Conservation (phyloP, 2,113 vertebrate genomes). For the Porphyrio hochstetteri region DNA sequence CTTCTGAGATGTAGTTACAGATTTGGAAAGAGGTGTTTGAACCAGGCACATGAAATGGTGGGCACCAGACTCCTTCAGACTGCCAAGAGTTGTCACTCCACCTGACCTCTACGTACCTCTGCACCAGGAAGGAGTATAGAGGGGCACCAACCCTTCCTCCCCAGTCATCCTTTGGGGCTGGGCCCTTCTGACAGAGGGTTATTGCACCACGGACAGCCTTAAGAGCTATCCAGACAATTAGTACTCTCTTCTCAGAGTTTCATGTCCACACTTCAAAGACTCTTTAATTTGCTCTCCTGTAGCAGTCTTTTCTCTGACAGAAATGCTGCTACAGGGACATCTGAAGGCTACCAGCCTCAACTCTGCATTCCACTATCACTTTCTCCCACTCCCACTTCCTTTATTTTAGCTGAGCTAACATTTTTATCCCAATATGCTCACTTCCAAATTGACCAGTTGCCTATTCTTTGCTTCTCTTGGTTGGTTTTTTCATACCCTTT, state of each 20-base stretch:
- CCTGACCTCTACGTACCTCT: not conserved
- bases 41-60: fast-evolving
- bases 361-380: not conserved
- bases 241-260: not conserved
- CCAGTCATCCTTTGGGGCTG: fast-evolving
- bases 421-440: not conserved
- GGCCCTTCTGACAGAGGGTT: not conserved
- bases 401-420: not conserved
- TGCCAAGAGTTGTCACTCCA: fast-evolving
- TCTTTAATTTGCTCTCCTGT: not conserved
- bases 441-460: not conserved
- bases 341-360: not conserved
- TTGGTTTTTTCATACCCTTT: not conserved
- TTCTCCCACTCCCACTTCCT: not conserved
- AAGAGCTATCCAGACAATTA: not conserved
- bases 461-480: not conserved
- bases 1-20: not conserved
- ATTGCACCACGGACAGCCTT: not conserved
- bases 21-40: not conserved
- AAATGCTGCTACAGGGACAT: not conserved
- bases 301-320: not conserved
- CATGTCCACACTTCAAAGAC: not conserved
- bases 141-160: not conserved
- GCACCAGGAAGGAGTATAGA: not conserved
- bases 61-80: not conserved